Percentiles rank a stretch among this genome's conserved stretches.
These are phyloP conservation scores for Malthinus flaveolus DNA, from an alignment of 2,888 invertebrate species.

Conservation along the genomic window DNA sequence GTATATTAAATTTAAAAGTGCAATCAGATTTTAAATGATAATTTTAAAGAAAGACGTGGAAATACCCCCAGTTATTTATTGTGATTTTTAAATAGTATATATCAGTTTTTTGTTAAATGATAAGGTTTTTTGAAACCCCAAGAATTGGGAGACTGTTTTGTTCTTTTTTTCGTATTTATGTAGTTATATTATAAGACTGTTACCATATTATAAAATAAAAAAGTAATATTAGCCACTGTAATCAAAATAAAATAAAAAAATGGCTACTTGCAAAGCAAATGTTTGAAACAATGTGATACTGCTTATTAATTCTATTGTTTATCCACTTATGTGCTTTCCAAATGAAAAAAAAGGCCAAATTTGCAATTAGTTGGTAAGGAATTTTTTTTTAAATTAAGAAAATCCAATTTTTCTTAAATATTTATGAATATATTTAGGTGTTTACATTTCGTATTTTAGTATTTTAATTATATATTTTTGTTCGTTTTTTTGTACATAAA, in stretches of 20 bases:
- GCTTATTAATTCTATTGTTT: constrained; percentile 46
- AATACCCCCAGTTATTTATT: constrained; percentile 47
- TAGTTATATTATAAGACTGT: constrained; percentile 56
- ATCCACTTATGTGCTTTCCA: constrained; percentile 46
- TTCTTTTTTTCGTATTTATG: constrained; percentile 47
- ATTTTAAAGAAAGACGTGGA: constrained; percentile 10
- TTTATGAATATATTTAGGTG: constrained; percentile 27
- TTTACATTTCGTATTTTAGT: constrained; percentile 38
- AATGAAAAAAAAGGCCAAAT: constrained; percentile 46
- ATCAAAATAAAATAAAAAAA: constrained; percentile 40
- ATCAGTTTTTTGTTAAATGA: constrained; percentile 30
- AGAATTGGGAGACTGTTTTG: constrained; percentile 31
- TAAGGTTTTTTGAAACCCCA: constrained; percentile 29
- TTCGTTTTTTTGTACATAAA: constrained; percentile 41
- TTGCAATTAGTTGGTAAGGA: constrained; percentile 39
- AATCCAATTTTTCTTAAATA: constrained; percentile 24
- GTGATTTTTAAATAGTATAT: constrained; percentile 43
- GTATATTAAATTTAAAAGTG: constrained; percentile 35
- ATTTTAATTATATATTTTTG: constrained; percentile 31
- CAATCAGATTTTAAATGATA: constrained; percentile 43
- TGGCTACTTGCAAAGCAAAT: constrained; percentile 50
- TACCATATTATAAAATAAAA: constrained; percentile 50
- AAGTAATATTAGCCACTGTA: constrained; percentile 43
- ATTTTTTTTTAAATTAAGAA: constrained; percentile 23
- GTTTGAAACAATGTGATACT: constrained; percentile 57